Evolutionary conservation across 2,888 invertebrate species (phyloP).

Genomic region (Andrena hattorfiana): DNA sequence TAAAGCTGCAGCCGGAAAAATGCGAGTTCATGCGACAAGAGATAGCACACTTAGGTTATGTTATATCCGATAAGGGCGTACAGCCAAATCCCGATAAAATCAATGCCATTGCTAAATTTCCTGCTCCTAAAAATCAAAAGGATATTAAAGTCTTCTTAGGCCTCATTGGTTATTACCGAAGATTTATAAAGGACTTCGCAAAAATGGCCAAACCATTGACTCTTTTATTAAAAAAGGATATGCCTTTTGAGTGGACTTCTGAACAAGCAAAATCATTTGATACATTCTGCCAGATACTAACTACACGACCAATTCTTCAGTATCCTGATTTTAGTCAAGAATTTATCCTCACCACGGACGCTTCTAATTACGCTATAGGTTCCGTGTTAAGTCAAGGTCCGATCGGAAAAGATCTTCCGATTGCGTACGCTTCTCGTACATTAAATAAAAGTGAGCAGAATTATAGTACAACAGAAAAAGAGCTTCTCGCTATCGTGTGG

Average conservation of each 20-base stretch:
- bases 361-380: constrained; percentile 32
- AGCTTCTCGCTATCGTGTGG: constrained; percentile 29
- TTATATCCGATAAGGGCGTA: constrained; percentile 10
- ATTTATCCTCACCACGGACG: constrained; percentile 15
- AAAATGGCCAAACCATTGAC: constrained; percentile 25
- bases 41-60: constrained; percentile 26
- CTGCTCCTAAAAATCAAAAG: constrained; percentile 1
- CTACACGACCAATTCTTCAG: constrained; percentile 19
- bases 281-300: constrained; percentile 22
- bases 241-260: constrained; percentile 13
- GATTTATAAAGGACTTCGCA: constrained; percentile 29
- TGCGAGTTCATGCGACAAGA: constrained; percentile 20
- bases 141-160: constrained; percentile 31
- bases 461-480: constrained; percentile 35
- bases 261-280: constrained; percentile 21
- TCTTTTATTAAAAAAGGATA: constrained; percentile 10
- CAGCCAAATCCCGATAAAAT: constrained; percentile 27
- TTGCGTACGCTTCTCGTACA: constrained; percentile 28
- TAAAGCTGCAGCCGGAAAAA: constrained; percentile 10
- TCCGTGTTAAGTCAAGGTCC: constrained; percentile 11
- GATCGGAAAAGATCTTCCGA: constrained; percentile 15
- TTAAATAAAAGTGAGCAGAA: constrained; percentile 30
- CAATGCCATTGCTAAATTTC: neutral
- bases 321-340: constrained; percentile 24
- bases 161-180: constrained; percentile 17